Evolutionary conservation across 2,888 invertebrate genomes (phyloP).

Genomic region (Agrilus mali): DNA sequence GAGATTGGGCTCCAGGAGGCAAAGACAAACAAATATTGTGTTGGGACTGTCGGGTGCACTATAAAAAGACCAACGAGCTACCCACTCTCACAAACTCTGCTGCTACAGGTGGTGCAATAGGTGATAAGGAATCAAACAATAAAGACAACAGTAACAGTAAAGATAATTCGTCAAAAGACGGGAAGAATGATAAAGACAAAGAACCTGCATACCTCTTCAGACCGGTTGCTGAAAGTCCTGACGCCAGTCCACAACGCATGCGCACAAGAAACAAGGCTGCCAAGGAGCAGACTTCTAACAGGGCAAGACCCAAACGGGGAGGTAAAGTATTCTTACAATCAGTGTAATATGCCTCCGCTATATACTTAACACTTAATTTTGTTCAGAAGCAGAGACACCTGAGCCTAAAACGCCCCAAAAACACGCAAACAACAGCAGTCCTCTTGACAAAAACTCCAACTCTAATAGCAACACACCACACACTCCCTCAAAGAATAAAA

Average conservation of each 20-base stretch:
- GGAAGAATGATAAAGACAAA: slow-evolving; percentile 10
- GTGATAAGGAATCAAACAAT: slow-evolving; percentile 11
- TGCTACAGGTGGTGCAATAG: slow-evolving; percentile 20
- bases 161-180: slow-evolving; percentile 8
- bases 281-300: slow-evolving; percentile 51
- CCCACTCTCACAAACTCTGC: slow-evolving; percentile 44
- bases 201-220: slow-evolving; percentile 17
- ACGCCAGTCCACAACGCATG: slow-evolving; percentile 79
- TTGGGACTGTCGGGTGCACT: slow-evolving; percentile 61
- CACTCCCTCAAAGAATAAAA: slow-evolving; percentile 33
- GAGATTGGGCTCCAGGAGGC: slow-evolving; percentile 61
- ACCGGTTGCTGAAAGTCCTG: slow-evolving; percentile 45
- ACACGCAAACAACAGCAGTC: slow-evolving; percentile 20
- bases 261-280: slow-evolving; percentile 72
- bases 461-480: slow-evolving; percentile 9
- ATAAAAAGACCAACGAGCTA: slow-evolving; percentile 66
- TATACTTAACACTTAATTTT: slow-evolving; percentile 11
- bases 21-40: slow-evolving; percentile 59
- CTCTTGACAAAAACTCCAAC: slow-evolving; percentile 17
- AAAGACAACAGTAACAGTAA: slow-evolving; percentile 6
- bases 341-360: slow-evolving; percentile 15
- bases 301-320: slow-evolving; percentile 46
- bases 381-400: slow-evolving; percentile 20
- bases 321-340: slow-evolving; percentile 4
- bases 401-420: slow-evolving; percentile 41